Conservation (phyloP, 2,113 vertebrate species). For the Catharus fuscescens region DNA sequence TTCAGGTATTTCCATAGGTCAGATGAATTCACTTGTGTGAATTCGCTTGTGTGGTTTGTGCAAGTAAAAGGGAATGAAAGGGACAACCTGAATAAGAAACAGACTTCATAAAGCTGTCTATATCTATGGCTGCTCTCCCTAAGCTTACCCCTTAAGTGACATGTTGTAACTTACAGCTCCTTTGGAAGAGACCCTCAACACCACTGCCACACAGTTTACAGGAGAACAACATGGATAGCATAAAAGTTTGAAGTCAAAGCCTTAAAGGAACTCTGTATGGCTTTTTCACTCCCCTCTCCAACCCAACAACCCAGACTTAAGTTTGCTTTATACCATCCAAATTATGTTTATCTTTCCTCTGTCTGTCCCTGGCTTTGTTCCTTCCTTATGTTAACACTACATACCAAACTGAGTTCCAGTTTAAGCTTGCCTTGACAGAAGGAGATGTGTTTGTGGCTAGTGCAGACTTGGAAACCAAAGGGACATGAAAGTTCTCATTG, state of each 20-base stretch:
- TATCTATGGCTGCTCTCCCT: background rate
- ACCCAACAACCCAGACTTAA: background rate
- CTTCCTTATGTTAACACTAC: slow-evolving; percentile 13
- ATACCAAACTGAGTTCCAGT: background rate
- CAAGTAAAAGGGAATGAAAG: background rate
- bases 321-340: slow-evolving; percentile 14
- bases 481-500: background rate
- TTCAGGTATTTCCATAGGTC: background rate
- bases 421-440: background rate
- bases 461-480: background rate
- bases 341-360: slow-evolving; percentile 19
- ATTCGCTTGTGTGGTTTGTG: background rate
- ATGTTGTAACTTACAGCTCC: background rate
- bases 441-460: background rate
- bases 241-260: background rate
- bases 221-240: background rate
- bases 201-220: background rate
- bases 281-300: background rate
- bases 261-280: background rate
- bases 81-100: background rate
- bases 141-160: background rate
- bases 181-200: background rate
- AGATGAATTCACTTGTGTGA: background rate
- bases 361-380: background rate
- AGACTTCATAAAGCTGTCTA: background rate